Base-by-base conservation (phyloP, 2,797 vertebrate species). In the Mus caroli region DNA sequence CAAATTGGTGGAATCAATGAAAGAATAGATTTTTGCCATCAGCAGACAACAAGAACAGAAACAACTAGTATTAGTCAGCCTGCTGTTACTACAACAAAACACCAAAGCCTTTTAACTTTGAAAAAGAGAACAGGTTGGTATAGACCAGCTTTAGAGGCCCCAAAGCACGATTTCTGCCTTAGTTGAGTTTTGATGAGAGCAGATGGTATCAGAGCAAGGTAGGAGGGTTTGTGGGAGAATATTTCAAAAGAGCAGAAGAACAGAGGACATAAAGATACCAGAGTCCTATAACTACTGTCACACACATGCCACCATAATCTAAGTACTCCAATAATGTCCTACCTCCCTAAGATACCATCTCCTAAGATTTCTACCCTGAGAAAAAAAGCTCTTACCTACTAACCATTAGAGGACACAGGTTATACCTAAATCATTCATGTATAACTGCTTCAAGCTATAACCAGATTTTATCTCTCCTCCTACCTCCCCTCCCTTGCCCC, bases 11-110 rank as follows among this genome's bases (percentile, higher is more conserved):
- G 37, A 77, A 24, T 37, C 82, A 71, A 87, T 71, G 6, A 79
- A n/a, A 73, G 26, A 56, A 67, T 60, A 24, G 24, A 69, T 56
- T 62, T 64, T 67, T 50, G n/a, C 22, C 67, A 64, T 50, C 22
- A 75, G 9, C 79, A 78, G 88, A 93, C 67, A 46, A 76, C 12
- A 90, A 88, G 37, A 71, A 79, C 40, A 31, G 13, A 88, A 88
- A 24, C 58, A 67, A 62, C 17, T 40, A 54, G 7, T 34, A 73
- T 71, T 71, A 73, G 43, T 31, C 24, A 58, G 10, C 37, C 69
- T 75, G 13, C 43, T 17, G 69, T 64, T 28, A 84, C 11, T 31
- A 22, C 24, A 22, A 52, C 6, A 5, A 73, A 62, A 73, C 22
- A n/a, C 15, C 54, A 50, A 13, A 84, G 54, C 67, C 24, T 58